Percentiles rank a stretch among this genome's conserved stretches.
These are phyloP conservation scores for Tromatobia lineatoria DNA, from an alignment of 2,888 invertebrate species.

Conservation along the genomic window DNA sequence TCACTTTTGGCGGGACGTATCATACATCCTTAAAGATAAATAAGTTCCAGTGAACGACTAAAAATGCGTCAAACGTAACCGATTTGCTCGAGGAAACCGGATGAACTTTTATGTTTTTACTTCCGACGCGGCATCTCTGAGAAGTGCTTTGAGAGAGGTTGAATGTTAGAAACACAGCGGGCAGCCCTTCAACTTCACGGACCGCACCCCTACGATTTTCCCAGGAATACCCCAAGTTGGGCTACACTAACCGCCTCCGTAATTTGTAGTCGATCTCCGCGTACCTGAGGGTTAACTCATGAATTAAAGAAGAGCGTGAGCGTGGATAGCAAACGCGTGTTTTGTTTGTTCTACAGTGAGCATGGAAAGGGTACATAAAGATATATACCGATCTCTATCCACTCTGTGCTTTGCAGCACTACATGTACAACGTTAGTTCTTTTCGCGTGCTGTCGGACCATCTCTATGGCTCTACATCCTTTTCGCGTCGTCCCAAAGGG, in stretches of 20 bases:
- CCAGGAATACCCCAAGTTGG: constrained; percentile 21
- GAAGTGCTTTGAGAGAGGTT: constrained; percentile 11
- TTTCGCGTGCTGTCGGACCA: constrained; percentile 41
- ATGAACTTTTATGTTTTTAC: neutral
- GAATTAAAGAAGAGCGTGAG: constrained; percentile 49
- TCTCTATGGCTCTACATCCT: constrained; percentile 1
- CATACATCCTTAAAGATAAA: too few species aligned
- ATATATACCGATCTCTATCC: neutral
- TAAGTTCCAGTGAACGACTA: neutral
- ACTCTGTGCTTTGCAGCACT: neutral
- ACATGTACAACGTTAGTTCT: constrained; percentile 20
- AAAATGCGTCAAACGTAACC: neutral
- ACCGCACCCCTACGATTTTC: constrained; percentile 30
- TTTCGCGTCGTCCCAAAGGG: neutral
- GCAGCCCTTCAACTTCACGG: neutral
- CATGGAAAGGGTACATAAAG: constrained; percentile 5
- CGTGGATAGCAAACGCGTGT: constrained; percentile 29
- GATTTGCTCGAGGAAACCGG: neutral
- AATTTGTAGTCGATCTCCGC: constrained; percentile 52
- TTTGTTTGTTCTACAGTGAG: constrained; percentile 39
- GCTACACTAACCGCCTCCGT: constrained; percentile 30
- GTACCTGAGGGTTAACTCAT: constrained; percentile 55
- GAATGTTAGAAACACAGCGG: neutral
- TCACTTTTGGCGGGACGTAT: too few species aligned
- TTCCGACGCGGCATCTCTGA: neutral